Base-by-base conservation (phyloP, 1,140 invertebrate genomes). In the Drosophila leontia region DNA sequence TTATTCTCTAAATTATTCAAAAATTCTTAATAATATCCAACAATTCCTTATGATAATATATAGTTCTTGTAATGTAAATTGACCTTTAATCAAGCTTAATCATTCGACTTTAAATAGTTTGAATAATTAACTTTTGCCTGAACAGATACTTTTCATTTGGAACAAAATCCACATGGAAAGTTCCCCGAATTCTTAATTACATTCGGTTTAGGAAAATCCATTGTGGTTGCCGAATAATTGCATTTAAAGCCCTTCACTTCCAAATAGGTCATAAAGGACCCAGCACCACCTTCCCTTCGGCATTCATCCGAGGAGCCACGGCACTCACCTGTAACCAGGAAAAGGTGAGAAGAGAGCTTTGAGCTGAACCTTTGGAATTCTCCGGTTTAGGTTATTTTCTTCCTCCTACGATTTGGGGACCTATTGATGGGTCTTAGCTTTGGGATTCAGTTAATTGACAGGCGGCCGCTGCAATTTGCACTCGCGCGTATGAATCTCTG, bases 261-360 rank as follows among this genome's bases (percentile, higher is more conserved):
- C 63, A 77, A 77, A 77, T 77, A 77, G 75, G 75, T 77, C 75
- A 77, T 77, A 68, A 47, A 69, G 63, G 51, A 17, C 48, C 72
- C 72, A 59, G 7, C 37, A 23, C 47, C 34, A 51, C 17, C 35
- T 45, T 44, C 37, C 37, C 53, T 37, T 55, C 62, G 39, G 34
- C 35, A 26, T 34, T 34, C 15, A n/a, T 6, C 29, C 35, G 51
- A 26, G 26, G 12, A 35, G 12, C 34, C 37, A 37, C n/a, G 29
- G 23, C 42, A 77, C 75, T 77, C 75, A 77, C 75, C 75, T 77
- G 75, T 77, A 77, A 77, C 63, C 75, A 57, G 63, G 37, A 69
- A 45, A 34, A 69, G 56, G 56, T 44, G 50, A 68, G 47, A 41
- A 68, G 42, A 68, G 42, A 76, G 63, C 75, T 77, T 77, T 76